Percentiles rank a stretch among this genome's conserved stretches.
Conservation (phyloP, 1,140 invertebrate genomes). For the Pollicipes pollicipes region DNA sequence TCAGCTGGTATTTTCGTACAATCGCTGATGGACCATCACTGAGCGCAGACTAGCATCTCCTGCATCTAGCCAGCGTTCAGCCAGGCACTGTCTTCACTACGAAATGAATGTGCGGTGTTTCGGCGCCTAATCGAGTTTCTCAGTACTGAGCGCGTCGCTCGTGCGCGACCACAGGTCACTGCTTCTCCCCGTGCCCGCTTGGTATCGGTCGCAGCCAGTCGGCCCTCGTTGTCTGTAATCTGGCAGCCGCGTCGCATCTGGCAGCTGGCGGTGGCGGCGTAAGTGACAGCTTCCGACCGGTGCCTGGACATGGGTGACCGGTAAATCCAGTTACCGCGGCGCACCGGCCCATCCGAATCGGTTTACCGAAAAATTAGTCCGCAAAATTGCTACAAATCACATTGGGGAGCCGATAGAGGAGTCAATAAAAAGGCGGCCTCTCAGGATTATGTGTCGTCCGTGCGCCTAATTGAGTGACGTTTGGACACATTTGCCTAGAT, state of each 20-base stretch:
- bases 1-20: too few species aligned
- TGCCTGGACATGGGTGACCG: background rate
- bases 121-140: too few species aligned
- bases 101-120: too few species aligned
- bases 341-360: background rate
- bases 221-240: background rate
- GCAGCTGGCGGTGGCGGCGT: background rate
- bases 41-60: too few species aligned
- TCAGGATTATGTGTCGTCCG: constrained; percentile 1
- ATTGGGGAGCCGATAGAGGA: background rate
- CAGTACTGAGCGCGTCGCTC: too few species aligned
- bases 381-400: background rate
- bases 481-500: constrained; percentile 1
- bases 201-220: too few species aligned
- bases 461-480: constrained; percentile 1
- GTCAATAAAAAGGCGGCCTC: background rate
- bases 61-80: too few species aligned
- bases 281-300: background rate
- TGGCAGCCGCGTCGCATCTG: background rate
- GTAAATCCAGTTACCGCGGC: background rate
- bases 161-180: too few species aligned
- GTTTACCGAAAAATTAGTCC: background rate
- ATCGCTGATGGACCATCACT: too few species aligned
- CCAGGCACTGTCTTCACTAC: too few species aligned
- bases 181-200: too few species aligned